Base-by-base conservation (phyloP, 2,113 vertebrate genomes). In the Danionella cerebrum region DNA sequence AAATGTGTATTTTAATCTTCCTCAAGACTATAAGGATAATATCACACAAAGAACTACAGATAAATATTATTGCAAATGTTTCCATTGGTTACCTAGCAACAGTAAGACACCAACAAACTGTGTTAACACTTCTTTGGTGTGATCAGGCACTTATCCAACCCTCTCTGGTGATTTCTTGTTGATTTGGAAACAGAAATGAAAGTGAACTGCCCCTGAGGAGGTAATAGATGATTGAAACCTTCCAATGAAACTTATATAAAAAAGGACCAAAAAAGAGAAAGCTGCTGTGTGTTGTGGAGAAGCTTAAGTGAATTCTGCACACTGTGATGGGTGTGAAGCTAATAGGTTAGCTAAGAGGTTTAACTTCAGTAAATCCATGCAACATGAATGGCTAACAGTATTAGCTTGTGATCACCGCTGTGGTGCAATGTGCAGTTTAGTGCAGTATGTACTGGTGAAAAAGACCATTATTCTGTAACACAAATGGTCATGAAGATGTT, bases 361-460 rank as follows among this genome's bases (percentile, higher is more conserved):
- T 57, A 71, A 41, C 16, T 18, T 58, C 65, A 31, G 78, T 52
- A 70, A 65, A 71, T 65, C 69, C 69, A 27, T 31, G 51, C 39
- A 71, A 64, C 65, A 65, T 64, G 50, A 39, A 33, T 8, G 24
- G 33, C 22, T 33, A 47, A 39, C 27, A 14, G 42, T 48, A 42
- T 72, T 50, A 69, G 60, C 16, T 62, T 65, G 62, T 22, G 57
- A 48, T 65, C 57, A 36, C 72, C 66, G 67, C 65, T 67, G 76
- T 22, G 47, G 25, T 38, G 41, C 59, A 45, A 62, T 76, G 47
- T 62, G 66, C 41, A 67, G 65, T 76, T 71, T 76, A 84, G 52
- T 71, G 24, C 62, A 33, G 44, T 33, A 31, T 19, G 16, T 19
- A 19, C 59, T 72, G n/a, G n/a, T n/a, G n/a, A 69, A 53, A 70